These are phyloP conservation scores for Falco cherrug DNA, from an alignment of 2,797 vertebrate species.

Conservation along the genomic window DNA sequence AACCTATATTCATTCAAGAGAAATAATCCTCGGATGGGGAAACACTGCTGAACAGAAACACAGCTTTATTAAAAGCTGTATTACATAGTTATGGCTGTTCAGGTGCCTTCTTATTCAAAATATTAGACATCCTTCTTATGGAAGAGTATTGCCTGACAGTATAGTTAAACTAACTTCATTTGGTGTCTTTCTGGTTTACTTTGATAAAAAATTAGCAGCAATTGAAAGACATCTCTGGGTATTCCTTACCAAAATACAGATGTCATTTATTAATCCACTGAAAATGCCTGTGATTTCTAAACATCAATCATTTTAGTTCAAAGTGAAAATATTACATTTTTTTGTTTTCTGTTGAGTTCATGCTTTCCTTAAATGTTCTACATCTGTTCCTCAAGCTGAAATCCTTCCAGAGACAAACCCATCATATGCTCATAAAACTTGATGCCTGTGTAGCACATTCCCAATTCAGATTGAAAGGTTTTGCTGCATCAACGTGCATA, in stretches of 20 bases:
- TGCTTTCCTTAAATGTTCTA: not conserved
- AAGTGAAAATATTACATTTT: not conserved
- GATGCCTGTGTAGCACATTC: not conserved
- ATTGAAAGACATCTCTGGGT: not conserved
- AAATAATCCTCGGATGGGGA: not conserved
- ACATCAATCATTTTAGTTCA: not conserved
- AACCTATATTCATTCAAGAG: not conserved
- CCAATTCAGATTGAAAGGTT: not conserved
- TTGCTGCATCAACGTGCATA: not conserved
- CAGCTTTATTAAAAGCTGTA: not conserved
- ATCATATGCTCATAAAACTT: not conserved
- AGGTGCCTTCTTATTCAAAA: not conserved
- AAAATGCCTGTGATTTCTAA: not conserved
- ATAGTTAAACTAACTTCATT: not conserved
- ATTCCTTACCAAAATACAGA: not conserved
- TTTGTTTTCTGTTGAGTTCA: not conserved
- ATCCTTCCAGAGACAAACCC: not conserved
- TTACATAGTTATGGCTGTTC: not conserved
- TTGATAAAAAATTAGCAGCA: not conserved
- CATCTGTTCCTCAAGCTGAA: not conserved
- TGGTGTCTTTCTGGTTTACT: not conserved
- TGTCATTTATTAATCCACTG: not conserved
- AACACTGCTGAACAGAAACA: conserved; percentile 19
- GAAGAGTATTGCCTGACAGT: not conserved
- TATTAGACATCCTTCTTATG: not conserved